Evolutionary conservation across 2,888 invertebrate species (phyloP).

Genomic region (Tribolium freemani): DNA sequence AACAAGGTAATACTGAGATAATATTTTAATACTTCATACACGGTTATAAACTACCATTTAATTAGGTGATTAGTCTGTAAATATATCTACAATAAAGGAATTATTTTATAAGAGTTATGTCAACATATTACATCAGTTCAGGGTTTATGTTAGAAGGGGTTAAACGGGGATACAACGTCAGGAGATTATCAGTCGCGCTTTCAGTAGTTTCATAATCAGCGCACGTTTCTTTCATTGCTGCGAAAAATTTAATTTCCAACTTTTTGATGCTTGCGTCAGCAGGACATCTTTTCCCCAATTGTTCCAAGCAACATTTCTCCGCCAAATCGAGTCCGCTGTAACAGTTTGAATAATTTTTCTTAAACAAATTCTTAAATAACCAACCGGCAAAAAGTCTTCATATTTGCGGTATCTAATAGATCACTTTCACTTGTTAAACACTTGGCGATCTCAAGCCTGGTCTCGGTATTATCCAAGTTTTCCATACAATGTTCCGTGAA

Average conservation of each 20-base stretch:
- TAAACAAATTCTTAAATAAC: background rate
- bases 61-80: too few relatives aligned
- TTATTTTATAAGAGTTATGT: too few relatives aligned
- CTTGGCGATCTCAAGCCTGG: background rate
- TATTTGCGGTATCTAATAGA: background rate
- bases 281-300: background rate
- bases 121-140: background rate
- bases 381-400: background rate
- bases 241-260: background rate
- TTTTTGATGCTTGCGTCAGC: background rate
- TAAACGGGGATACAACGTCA: background rate
- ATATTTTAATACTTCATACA: too few relatives aligned
- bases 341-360: background rate
- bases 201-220: constrained; percentile 1
- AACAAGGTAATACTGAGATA: too few relatives aligned
- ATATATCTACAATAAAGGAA: too few relatives aligned
- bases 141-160: constrained; percentile 1
- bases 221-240: constrained; percentile 10
- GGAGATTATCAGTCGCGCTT: background rate
- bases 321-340: background rate
- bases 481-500: background rate
- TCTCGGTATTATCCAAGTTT: background rate
- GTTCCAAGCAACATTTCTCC: background rate
- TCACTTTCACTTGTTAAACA: background rate
- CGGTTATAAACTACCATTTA: too few relatives aligned